These are phyloP conservation scores for Rhinella marina DNA, from an alignment of 2,797 vertebrate species.

Conservation along the genomic window DNA sequence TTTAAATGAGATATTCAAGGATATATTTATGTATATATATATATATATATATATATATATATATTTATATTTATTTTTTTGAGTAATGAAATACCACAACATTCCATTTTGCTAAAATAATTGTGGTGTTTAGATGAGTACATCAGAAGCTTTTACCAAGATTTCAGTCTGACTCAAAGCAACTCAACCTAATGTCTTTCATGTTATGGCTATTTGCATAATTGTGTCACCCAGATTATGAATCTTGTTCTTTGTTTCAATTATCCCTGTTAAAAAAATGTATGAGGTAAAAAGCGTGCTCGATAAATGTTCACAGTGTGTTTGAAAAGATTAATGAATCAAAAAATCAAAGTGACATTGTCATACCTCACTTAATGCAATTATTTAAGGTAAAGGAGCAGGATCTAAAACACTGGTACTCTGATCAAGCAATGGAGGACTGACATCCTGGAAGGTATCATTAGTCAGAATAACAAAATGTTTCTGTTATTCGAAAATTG, in stretches of 20 bases:
- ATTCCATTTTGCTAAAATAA: conserved; percentile 16
- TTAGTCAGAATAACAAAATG: conserved; percentile 43
- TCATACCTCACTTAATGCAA: conserved; percentile 47
- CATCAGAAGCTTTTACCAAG: conserved; percentile 21
- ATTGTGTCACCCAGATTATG: conserved; percentile 40
- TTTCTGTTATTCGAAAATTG: conserved; percentile 31
- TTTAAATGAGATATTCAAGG: conserved; percentile 56
- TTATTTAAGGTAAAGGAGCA: conserved; percentile 39
- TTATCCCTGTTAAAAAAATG: conserved; percentile 32
- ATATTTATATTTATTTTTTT: background rate
- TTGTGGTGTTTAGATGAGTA: conserved; percentile 33
- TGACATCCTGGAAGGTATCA: conserved; percentile 42
- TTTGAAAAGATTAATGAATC: conserved; percentile 51
- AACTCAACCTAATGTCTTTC: conserved; percentile 45
- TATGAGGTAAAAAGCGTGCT: conserved; percentile 34
- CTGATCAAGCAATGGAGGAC: conserved; percentile 44
- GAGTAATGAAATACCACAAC: conserved; percentile 17
- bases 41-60: background rate
- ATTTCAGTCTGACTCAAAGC: conserved; percentile 31
- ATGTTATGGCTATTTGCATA: conserved; percentile 54
- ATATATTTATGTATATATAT: background rate
- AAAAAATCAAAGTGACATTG: conserved; percentile 55
- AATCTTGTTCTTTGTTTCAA: conserved; percentile 55
- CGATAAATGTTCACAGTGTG: conserved; percentile 46
- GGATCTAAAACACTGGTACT: conserved; percentile 40